phyloP scores from a whole-genome alignment of 2,113 vertebrate species.

The Stegostoma tigrinum region DNA sequence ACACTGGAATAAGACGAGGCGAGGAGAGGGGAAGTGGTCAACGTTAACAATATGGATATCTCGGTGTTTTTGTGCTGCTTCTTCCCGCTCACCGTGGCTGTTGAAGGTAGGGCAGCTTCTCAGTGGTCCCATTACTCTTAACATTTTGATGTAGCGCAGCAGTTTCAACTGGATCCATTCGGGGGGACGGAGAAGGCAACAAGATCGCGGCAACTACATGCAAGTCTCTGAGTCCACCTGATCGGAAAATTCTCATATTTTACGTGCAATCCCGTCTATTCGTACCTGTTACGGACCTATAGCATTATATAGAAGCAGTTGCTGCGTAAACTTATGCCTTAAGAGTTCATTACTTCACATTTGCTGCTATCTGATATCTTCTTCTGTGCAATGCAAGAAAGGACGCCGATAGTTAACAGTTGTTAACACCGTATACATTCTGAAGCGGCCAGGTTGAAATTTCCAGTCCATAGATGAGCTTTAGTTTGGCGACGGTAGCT shows the following conservation, averaged over 20 bases:
- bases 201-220: neutral
- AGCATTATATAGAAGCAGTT: neutral
- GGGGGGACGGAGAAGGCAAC: neutral
- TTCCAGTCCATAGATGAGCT: neutral
- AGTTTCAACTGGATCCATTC: neutral
- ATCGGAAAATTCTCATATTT: neutral
- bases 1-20: constrained; percentile 22
- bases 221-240: neutral
- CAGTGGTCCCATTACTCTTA: neutral
- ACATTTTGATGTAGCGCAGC: neutral
- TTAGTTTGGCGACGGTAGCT: neutral
- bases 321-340: neutral
- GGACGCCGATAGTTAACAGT: neutral
- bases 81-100: constrained; percentile 24
- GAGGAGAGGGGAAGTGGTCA: constrained; percentile 9
- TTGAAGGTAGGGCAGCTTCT: constrained; percentile 27
- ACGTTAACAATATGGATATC: constrained; percentile 28
- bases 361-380: neutral
- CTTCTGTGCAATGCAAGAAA: neutral
- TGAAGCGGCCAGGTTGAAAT: neutral
- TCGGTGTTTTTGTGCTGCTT: constrained; percentile 9
- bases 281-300: neutral
- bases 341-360: neutral
- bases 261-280: neutral
- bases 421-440: neutral